Base-by-base conservation (phyloP, 2,888 invertebrate genomes). In the Trilocha varians region DNA sequence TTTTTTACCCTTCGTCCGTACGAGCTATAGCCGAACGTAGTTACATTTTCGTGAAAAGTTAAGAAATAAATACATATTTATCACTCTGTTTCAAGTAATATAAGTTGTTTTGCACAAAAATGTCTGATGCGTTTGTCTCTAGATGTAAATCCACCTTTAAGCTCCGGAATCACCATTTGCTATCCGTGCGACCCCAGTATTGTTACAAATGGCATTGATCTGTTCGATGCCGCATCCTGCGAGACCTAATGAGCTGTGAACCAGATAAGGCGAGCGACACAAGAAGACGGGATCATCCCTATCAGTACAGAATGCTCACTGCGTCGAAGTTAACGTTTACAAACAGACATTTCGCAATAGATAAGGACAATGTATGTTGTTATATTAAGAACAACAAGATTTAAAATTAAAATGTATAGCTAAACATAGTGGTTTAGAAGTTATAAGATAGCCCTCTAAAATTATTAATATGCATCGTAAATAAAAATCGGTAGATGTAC, bases 241-340 rank as follows among this genome's bases (percentile, higher is more conserved):
- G 73, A 59, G 63, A 72, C 72, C 78, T 85, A 86, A 86, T 86
- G 87, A 85, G 78, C 82, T 78, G 87, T 87, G 83, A 88, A 88
- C 74, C 67, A 87, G 88, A 88, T 88, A 88, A 87, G 87, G 76
- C 74, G 70, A 56, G 67, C 69, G 65, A 66, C 70, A 66, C 60
- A 60, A 71, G 70, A 62, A 70, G 70, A 70, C 73, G 70, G 71
- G 71, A 79, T 80, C 75, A 71, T 65, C 68, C 69, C 68, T 78
- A 79, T 80, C 77, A 76, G 57, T 65, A 63, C 55, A 62, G 55
- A 70, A 68, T 67, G 67, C 65, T 77, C 70, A 69, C 62, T 68
- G 66, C 70, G 62, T 59, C 54, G 59, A 53, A 60, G 55, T 61
- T 57, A 67, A 62, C 54, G 44, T 58, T 57, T 60, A 53, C 52